Percentiles rank a stretch among this genome's conserved stretches.
Evolutionary conservation across 2,888 invertebrate genomes (phyloP).

Genomic region (Diplolepis rosae): DNA sequence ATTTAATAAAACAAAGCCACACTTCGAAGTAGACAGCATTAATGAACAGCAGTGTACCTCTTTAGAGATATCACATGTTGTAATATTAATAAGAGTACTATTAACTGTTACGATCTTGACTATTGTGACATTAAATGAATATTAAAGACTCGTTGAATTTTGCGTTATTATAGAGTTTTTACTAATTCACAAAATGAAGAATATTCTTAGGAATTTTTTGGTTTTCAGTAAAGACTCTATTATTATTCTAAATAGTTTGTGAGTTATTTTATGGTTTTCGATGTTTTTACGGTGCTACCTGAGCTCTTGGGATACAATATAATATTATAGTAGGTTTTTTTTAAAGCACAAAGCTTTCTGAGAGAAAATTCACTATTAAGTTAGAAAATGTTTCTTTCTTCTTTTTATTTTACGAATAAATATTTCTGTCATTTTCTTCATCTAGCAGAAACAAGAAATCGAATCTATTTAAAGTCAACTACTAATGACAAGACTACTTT

Average conservation of each 20-base stretch:
- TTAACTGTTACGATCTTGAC: conserved; percentile 68
- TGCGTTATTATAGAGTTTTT: conserved; percentile 45
- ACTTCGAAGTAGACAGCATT: too few relatives aligned
- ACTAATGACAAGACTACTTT: too few relatives aligned
- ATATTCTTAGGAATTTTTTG: background rate
- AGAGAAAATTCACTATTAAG: too few relatives aligned
- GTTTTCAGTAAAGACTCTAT: background rate
- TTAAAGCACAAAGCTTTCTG: too few relatives aligned
- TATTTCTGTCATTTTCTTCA: conserved; percentile 11
- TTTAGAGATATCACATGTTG: conserved; percentile 69
- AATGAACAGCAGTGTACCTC: conserved; percentile 51
- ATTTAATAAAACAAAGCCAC: too few relatives aligned
- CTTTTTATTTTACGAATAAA: conserved; percentile 1
- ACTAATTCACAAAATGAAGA: conserved; percentile 26
- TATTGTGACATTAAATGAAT: conserved; percentile 59
- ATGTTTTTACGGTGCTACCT: conserved; percentile 23
- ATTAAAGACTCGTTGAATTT: conserved; percentile 60
- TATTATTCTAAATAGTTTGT: conserved; percentile 7
- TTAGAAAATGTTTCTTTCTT: too few relatives aligned
- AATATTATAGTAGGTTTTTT: background rate
- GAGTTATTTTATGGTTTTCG: conserved; percentile 11
- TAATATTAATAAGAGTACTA: conserved; percentile 67
- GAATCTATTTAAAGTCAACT: too few relatives aligned
- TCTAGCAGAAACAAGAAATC: background rate
- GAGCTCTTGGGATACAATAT: conserved; percentile 18